Conservation (phyloP, 2,888 invertebrate species). For the Pyrrhia umbra region DNA sequence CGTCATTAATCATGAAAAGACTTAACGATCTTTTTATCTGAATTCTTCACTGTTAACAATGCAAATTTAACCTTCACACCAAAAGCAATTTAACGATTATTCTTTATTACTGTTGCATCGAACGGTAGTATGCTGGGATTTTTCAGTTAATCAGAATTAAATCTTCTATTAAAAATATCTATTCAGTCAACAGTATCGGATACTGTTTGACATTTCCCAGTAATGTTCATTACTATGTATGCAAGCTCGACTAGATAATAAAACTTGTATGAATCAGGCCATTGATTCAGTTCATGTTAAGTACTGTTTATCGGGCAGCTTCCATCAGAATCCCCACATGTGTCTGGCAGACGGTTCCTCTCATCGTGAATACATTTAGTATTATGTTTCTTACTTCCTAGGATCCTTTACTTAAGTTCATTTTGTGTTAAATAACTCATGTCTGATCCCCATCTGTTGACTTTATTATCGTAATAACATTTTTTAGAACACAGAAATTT, state of each 20-base stretch:
- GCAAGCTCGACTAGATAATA: constrained; percentile 37
- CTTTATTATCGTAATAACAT: background rate
- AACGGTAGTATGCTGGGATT: background rate
- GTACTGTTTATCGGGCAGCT: constrained; percentile 56
- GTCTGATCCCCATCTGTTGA: background rate
- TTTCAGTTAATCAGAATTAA: background rate
- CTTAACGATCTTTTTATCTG: constrained; percentile 22
- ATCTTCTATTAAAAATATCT: background rate
- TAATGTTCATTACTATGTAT: constrained; percentile 38
- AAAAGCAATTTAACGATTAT: constrained; percentile 2
- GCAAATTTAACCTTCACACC: constrained; percentile 14
- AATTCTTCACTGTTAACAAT: constrained; percentile 12
- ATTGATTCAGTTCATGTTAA: constrained; percentile 60
- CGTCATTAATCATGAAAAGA: constrained; percentile 43
- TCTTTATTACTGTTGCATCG: constrained; percentile 6
- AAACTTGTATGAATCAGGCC: constrained; percentile 48
- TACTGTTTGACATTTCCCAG: constrained; percentile 53
- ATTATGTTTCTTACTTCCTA: constrained; percentile 49
- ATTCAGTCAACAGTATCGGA: constrained; percentile 19
- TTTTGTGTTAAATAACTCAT: constrained; percentile 1
- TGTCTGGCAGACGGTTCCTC: constrained; percentile 51
- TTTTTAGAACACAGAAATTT: background rate
- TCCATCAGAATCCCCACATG: constrained; percentile 57
- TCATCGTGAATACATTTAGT: constrained; percentile 26
- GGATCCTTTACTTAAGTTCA: background rate